Conservation (phyloP, 2,888 invertebrate species). For the Temnothorax ravouxi region DNA sequence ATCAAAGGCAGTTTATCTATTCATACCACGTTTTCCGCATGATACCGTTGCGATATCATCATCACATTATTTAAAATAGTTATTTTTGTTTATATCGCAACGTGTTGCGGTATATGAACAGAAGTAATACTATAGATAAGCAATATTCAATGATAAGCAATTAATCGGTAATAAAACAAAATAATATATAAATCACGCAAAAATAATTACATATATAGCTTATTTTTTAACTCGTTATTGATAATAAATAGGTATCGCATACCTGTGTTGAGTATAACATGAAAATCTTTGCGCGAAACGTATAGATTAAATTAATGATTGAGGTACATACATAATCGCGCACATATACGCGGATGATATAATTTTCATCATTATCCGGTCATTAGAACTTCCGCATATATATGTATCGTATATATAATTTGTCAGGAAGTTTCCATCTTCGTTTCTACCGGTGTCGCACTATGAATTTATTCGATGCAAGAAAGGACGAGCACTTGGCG, state of each 20-base stretch:
- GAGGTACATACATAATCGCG: neutral
- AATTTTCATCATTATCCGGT: neutral
- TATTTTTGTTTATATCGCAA: neutral
- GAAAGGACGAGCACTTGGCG: constrained; percentile 46
- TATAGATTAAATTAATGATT: constrained; percentile 20
- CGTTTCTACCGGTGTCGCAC: constrained; percentile 6
- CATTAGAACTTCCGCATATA: constrained; percentile 5
- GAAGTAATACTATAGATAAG: neutral
- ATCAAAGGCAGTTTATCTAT: constrained; percentile 17
- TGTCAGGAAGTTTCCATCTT: constrained; percentile 31
- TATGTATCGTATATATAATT: constrained; percentile 13
- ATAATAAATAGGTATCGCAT: neutral
- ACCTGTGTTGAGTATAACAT: neutral
- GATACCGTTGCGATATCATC: neutral
- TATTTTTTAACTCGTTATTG: neutral
- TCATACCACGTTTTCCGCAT: constrained; percentile 8
- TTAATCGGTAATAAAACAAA: neutral
- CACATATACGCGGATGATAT: neutral
- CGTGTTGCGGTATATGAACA: neutral
- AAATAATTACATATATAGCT: neutral
- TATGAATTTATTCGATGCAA: constrained; percentile 41
- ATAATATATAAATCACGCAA: constrained; percentile 4
- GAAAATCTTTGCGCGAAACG: neutral
- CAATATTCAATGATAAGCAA: neutral
- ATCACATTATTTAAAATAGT: constrained; percentile 10